Conservation (phyloP, 1,140 invertebrate species). For the Tetranychus cinnabarinus region DNA sequence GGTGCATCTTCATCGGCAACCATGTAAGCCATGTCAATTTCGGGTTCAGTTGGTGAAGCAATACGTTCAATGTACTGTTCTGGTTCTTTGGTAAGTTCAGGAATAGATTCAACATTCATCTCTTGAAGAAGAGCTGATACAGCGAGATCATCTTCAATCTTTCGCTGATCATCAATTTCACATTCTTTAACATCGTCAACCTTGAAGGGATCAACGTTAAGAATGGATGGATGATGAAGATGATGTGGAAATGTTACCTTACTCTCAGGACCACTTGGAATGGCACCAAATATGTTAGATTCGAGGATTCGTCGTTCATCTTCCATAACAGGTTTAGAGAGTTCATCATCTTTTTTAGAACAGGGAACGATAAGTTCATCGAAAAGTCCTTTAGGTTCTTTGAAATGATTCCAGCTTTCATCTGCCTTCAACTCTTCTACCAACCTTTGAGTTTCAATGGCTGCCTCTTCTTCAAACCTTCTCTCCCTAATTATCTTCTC, state of each 20-base stretch:
- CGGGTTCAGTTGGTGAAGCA: background rate
- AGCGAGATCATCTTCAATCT: conserved; percentile 17
- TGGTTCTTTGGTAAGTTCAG: background rate
- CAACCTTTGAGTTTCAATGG: conserved; percentile 14
- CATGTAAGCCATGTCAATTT: background rate
- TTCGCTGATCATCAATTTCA: conserved; percentile 13
- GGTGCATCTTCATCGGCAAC: background rate
- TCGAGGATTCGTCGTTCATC: background rate
- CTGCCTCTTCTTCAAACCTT: conserved; percentile 15
- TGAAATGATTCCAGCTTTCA: conserved; percentile 1
- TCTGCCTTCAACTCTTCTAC: conserved; percentile 14
- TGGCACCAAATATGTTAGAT: background rate
- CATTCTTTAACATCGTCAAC: background rate
- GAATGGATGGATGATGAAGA: background rate
- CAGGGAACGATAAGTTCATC: background rate
- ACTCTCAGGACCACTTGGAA: background rate
- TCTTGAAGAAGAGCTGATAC: conserved; percentile 16
- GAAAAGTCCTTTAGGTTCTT: background rate
- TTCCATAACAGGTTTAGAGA: background rate
- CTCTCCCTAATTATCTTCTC: conserved; percentile 14
- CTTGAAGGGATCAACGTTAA: background rate
- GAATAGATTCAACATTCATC: conserved; percentile 10
- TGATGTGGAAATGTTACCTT: background rate
- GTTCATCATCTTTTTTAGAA: background rate
- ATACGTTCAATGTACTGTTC: background rate